Percentiles rank a stretch among this genome's conserved stretches.
Evolutionary conservation across 2,113 vertebrate species (phyloP).

Genomic region (Dermatemys mawii): DNA sequence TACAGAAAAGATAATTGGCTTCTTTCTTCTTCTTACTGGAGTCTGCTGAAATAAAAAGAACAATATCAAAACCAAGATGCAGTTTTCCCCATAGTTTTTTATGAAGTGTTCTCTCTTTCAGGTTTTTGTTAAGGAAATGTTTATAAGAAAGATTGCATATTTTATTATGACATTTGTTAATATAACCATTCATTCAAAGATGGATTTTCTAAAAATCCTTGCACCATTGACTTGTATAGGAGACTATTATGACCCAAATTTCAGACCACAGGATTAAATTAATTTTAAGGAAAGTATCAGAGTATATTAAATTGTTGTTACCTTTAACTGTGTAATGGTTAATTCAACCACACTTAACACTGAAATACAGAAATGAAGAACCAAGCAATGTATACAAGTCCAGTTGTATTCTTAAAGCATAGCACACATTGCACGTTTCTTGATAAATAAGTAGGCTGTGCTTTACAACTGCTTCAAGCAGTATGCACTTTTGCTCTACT

Average conservation of each 20-base stretch:
- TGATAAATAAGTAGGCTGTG: slow-evolving; percentile 5
- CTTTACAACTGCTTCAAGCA: slow-evolving; percentile 55
- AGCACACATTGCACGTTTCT: neutral
- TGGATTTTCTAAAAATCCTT: slow-evolving; percentile 69
- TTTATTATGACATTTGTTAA: slow-evolving; percentile 76
- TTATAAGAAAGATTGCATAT: slow-evolving; percentile 75
- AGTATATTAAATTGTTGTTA: slow-evolving; percentile 50
- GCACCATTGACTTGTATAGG: slow-evolving; percentile 56
- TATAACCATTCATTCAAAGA: slow-evolving; percentile 56
- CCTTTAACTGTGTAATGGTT: neutral
- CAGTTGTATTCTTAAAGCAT: neutral
- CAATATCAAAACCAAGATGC: slow-evolving; percentile 51
- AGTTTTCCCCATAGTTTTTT: slow-evolving; percentile 62
- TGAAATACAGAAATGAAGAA: slow-evolving; percentile 2
- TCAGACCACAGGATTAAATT: slow-evolving; percentile 23
- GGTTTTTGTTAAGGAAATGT: slow-evolving; percentile 75
- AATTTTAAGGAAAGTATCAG: slow-evolving; percentile 47
- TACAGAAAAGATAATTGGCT: slow-evolving; percentile 78
- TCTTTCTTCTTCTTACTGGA: slow-evolving; percentile 42
- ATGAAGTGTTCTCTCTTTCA: slow-evolving; percentile 56
- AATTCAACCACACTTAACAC: neutral
- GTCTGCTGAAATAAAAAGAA: slow-evolving; percentile 69
- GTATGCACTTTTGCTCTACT: slow-evolving; percentile 48
- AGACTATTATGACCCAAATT: slow-evolving; percentile 36
- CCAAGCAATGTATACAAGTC: neutral